A percentile compares a stretch with the other conserved stretches of the same genome.
Evolutionary conservation across 2,113 vertebrate species (phyloP).

Genomic region (Ptilorrhoa leucosticta): DNA sequence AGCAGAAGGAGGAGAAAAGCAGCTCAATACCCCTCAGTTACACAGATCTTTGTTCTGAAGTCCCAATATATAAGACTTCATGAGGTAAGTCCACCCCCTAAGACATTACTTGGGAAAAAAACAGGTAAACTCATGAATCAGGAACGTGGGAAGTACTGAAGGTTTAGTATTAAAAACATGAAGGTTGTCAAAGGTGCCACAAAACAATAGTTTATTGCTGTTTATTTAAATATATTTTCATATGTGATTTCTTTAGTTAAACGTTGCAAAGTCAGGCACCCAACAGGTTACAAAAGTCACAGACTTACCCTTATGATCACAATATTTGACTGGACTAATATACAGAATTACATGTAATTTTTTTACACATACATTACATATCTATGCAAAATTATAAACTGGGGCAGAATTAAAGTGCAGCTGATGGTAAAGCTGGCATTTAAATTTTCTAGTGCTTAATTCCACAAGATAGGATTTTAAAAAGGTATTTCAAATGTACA

Average conservation of each 20-base stretch:
- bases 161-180: neutral
- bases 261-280: neutral
- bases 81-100: neutral
- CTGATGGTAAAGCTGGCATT: neutral
- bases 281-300: neutral
- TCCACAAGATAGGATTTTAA: neutral
- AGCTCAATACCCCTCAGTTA: neutral
- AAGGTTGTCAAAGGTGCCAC: neutral
- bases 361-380: neutral
- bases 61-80: neutral
- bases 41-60: neutral
- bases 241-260: neutral
- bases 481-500: neutral
- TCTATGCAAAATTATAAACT: neutral
- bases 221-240: neutral
- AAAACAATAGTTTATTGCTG: neutral
- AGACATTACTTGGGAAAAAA: neutral
- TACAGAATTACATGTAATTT: fast-evolving
- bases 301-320: neutral
- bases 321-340: neutral
- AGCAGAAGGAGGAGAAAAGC: neutral
- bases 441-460: neutral
- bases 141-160: neutral
- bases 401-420: neutral
- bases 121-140: neutral